Evolutionary conservation across 2,888 invertebrate species (phyloP).

Genomic region (Pristionchus arcanus): DNA sequence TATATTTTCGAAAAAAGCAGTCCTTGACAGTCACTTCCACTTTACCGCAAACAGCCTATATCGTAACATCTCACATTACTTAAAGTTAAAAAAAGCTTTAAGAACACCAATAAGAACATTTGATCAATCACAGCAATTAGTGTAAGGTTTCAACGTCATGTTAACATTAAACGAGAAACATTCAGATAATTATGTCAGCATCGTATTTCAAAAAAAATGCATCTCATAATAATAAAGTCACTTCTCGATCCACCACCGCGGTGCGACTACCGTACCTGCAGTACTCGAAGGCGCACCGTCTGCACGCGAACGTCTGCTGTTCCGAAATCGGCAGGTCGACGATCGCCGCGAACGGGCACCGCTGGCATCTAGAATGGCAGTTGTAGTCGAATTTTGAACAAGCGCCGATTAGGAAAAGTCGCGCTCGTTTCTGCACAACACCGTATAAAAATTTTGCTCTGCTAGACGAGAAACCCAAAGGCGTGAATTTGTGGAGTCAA

Average conservation of each 20-base stretch:
- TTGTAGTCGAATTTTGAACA: background rate
- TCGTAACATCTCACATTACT: background rate
- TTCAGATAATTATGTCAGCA: no score
- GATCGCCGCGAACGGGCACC: constrained; percentile 49
- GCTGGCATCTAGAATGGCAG: constrained; percentile 20
- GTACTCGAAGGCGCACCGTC: constrained; percentile 49
- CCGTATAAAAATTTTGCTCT: no score
- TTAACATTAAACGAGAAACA: no score
- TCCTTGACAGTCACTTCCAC: background rate
- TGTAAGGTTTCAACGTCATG: no score
- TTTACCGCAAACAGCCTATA: background rate
- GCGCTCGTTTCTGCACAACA: background rate
- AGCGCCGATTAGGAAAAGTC: background rate
- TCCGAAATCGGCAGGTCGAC: background rate
- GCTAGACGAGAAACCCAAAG: no score
- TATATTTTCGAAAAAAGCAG: background rate
- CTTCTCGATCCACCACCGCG: background rate
- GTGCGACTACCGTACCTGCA: constrained; percentile 49
- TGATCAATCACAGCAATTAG: no score
- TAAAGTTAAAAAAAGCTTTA: background rate
- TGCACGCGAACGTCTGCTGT: constrained; percentile 47
- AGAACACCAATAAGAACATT: background rate
- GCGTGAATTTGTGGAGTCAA: no score
- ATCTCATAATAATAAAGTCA: background rate
- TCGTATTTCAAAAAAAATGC: no score